Evolutionary conservation across 1,140 invertebrate genomes (phyloP).

Genomic region (Carposina sasakii): DNA sequence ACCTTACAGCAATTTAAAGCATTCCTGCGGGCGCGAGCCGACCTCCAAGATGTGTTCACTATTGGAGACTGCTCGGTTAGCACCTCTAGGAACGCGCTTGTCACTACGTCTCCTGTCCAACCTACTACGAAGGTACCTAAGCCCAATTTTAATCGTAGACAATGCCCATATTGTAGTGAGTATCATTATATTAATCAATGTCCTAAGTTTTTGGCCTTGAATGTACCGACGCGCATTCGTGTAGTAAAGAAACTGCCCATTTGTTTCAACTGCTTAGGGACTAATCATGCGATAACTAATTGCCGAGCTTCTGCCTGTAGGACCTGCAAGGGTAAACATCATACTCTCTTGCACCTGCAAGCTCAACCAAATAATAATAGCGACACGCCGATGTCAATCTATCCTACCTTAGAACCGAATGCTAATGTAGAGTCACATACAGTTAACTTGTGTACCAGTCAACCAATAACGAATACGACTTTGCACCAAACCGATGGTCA

Average conservation of each 20-base stretch:
- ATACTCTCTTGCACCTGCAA: neutral
- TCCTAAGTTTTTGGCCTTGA: neutral
- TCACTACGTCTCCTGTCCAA: neutral
- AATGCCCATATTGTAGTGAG: neutral
- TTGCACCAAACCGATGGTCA: neutral
- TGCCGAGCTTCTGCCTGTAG: neutral
- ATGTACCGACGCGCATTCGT: neutral
- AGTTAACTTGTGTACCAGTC: neutral
- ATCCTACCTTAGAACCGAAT: neutral
- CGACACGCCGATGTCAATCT: neutral
- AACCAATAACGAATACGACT: neutral
- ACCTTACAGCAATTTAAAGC: neutral
- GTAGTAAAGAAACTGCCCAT: neutral
- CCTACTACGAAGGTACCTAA: neutral
- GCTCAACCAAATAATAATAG: neutral
- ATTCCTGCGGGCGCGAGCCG: neutral
- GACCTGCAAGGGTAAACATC: neutral
- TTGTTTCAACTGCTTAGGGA: neutral
- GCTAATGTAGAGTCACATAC: neutral
- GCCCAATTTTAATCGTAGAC: neutral
- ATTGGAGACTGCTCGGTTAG: neutral
- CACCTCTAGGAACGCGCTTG: neutral
- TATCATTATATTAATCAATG: neutral
- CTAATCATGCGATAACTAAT: neutral
- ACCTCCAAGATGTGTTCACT: neutral